These are phyloP conservation scores for Panthera uncia DNA, from an alignment of 2,113 vertebrate genomes.

Conservation along the genomic window DNA sequence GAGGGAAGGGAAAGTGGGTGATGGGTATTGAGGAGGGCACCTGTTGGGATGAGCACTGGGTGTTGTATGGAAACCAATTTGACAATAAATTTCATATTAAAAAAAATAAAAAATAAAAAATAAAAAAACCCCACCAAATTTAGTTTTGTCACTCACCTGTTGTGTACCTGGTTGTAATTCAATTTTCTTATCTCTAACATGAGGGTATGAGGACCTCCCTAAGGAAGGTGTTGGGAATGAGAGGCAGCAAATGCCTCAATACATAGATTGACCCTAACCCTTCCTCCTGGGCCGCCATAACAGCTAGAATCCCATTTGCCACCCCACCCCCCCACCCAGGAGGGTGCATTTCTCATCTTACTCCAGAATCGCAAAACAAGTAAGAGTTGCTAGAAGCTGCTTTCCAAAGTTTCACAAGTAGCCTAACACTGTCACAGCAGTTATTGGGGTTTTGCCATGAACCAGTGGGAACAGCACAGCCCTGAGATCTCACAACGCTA, in stretches of 20 bases:
- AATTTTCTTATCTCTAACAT: background rate
- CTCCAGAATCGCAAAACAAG: background rate
- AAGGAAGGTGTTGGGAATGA: background rate
- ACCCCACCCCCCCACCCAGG: background rate
- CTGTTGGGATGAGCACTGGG: too few species aligned
- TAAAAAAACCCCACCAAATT: background rate
- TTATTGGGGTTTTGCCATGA: slow-evolving; percentile 19
- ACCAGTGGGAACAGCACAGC: background rate
- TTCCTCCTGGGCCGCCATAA: background rate
- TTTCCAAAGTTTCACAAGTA: slow-evolving; percentile 45
- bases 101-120: too few species aligned
- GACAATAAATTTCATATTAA: too few species aligned
- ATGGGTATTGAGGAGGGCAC: too few species aligned
- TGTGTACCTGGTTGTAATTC: background rate
- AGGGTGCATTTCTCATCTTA: background rate
- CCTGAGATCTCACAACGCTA: slow-evolving; percentile 41
- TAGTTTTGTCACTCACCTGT: background rate
- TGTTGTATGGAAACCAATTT: too few species aligned
- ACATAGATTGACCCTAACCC: background rate
- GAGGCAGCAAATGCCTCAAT: background rate
- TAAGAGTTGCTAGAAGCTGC: background rate
- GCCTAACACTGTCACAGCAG: slow-evolving; percentile 22
- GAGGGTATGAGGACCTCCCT: too few species aligned
- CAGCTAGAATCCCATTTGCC: background rate
- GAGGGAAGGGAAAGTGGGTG: too few species aligned